Evolutionary conservation across 2,888 invertebrate genomes (phyloP), one percentile per base, ranked within the genome.

Genomic region (Phanerotoma sp.): DNA sequence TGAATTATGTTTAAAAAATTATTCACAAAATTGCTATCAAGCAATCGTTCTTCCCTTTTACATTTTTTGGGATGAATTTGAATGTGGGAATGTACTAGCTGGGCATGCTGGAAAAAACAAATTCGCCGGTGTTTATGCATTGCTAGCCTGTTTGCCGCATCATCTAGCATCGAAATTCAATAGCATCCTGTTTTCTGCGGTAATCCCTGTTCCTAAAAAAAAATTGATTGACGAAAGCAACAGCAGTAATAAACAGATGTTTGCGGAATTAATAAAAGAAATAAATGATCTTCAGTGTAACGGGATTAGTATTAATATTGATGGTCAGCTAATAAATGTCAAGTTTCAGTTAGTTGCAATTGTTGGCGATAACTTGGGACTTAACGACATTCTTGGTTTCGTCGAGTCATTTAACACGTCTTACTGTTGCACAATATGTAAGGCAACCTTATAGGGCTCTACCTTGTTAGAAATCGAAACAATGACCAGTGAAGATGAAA

Each of bases 21-120:
- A 20, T 25, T 33, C 46, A 2, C 53, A 49, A 41, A 32, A 42
- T 40, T 18, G 50, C 46, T 16, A 53, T 49, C n/a, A n/a, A n/a
- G 52, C 55, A 35, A 49, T 57, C 18, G 56, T 62, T 47, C 28
- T 62, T 16, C 61, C 58, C 5, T 32, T 58, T 20, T 51, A 56
- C 37, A 38, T 66, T 37, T 66, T 58, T 49, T 66, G 56, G 47
- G 66, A 66, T 56, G 64, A 66, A n/a, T 62, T 57, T 42, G 64
- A 67, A 47, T 51, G 30, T 20, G 62, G 62, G 20, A 66, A 66
- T 48, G 57, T 62, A 37, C 35, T 66, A 21, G 64, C 63, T 13
- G 57, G 61, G 5, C 66, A 64, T 35, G 49, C 62, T n/a, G 64
- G 64, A 5, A 5, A 6, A 37, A 16, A 16, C 4, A 67, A 68